These are phyloP conservation scores for Lepidocyrtinus sp. DNA, from an alignment of 2,888 invertebrate genomes.

Conservation along the genomic window DNA sequence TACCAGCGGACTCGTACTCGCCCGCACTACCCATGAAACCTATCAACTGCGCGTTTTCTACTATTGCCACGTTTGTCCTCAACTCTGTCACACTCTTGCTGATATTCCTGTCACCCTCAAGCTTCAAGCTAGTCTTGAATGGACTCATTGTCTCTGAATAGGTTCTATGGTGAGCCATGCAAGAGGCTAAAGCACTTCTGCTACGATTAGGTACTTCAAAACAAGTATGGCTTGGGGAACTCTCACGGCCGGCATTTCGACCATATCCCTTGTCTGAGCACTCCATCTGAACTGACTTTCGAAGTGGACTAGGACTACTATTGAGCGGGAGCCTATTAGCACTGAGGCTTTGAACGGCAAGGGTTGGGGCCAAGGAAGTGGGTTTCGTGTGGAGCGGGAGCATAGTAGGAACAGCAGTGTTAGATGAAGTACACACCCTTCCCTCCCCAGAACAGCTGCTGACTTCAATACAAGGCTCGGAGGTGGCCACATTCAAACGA, in stretches of 20 bases:
- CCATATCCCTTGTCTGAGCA: constrained; percentile 38
- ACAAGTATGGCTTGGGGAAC: neutral
- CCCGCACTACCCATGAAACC: constrained; percentile 26
- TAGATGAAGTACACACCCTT: constrained; percentile 28
- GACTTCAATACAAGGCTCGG: constrained; percentile 54
- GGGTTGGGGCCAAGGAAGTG: constrained; percentile 31
- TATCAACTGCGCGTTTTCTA: neutral
- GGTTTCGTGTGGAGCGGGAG: constrained; percentile 33
- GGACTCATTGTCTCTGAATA: constrained; percentile 41
- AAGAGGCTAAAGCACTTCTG: constrained; percentile 54
- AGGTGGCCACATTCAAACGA: constrained; percentile 41
- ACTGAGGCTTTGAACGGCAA: constrained; percentile 50
- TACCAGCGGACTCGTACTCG: constrained; percentile 37
- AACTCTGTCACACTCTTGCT: constrained; percentile 52
- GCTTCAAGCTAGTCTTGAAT: constrained; percentile 4
- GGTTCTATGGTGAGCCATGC: constrained; percentile 36
- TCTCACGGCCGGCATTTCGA: constrained; percentile 6
- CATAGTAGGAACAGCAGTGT: constrained; percentile 30
- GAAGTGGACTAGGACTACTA: neutral
- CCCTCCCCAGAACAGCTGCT: constrained; percentile 37
- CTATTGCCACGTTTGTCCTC: neutral
- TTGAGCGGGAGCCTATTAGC: constrained; percentile 51
- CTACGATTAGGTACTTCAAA: constrained; percentile 35
- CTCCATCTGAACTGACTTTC: constrained; percentile 35
- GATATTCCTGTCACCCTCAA: neutral